Evolutionary conservation across 2,888 invertebrate species (phyloP).

Genomic region (Lasius platythorax): DNA sequence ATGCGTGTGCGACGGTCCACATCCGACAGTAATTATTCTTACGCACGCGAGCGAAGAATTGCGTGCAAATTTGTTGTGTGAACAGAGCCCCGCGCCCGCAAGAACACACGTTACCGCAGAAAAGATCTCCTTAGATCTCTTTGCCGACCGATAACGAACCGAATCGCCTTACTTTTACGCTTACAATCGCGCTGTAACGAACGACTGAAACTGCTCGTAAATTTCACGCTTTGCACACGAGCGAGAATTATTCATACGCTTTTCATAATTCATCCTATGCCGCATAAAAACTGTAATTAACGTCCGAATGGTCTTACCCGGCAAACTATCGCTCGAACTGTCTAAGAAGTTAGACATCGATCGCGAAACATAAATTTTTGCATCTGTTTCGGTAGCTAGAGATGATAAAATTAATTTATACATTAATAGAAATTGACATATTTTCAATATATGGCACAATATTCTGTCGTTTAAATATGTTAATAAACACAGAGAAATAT

Average conservation of each 20-base stretch:
- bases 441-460: not conserved
- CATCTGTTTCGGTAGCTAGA: not conserved
- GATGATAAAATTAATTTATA: constrained; percentile 10
- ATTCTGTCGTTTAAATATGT: not conserved
- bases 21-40: constrained; percentile 57
- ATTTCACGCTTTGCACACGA: constrained; percentile 39
- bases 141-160: constrained; percentile 44
- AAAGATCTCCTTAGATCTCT: constrained; percentile 43
- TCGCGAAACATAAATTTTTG: not conserved
- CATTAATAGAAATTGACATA: constrained; percentile 7
- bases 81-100: constrained; percentile 44
- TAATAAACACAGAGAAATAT: not conserved
- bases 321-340: constrained; percentile 24
- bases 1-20: constrained; percentile 28
- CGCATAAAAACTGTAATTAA: constrained; percentile 32
- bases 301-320: not conserved
- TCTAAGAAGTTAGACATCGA: not conserved
- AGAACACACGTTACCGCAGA: constrained; percentile 52
- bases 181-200: constrained; percentile 29
- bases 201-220: constrained; percentile 40
- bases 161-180: constrained; percentile 37
- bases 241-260: constrained; percentile 41
- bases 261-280: constrained; percentile 32
- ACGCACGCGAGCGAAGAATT: constrained; percentile 63
- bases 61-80: constrained; percentile 64